These are phyloP conservation scores for Styela plicata DNA, from an alignment of 23 tunicate genomes.

Conservation along the genomic window DNA sequence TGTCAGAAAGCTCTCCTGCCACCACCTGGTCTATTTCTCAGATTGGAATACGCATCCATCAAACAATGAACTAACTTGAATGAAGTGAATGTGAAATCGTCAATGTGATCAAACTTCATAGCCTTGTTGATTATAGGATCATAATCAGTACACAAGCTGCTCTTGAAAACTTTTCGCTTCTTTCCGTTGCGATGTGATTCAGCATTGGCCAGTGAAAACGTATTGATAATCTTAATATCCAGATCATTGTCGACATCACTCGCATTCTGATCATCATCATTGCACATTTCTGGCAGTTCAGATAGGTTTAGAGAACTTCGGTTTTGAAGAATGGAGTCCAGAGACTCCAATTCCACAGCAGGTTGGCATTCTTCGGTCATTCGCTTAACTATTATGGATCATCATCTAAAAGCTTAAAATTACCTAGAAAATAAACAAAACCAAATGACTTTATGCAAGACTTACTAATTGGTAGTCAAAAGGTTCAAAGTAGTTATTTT, in stretches of 20 bases:
- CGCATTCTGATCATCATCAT: neutral
- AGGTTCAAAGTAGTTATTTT: no score
- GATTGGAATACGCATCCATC: no score
- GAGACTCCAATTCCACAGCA: constrained; percentile 1
- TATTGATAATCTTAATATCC: constrained; percentile 4
- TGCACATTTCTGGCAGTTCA: neutral
- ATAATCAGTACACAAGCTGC: neutral
- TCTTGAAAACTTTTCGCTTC: neutral
- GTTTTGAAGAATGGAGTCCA: neutral
- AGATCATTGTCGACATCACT: neutral
- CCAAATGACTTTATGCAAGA: no score
- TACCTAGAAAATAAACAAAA: no score
- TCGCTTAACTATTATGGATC: no score
- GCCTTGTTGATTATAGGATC: neutral
- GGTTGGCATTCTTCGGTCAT: no score
- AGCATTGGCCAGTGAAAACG: neutral
- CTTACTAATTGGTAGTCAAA: no score
- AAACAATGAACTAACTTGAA: constrained; percentile 1
- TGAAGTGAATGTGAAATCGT: neutral
- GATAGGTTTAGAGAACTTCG: neutral
- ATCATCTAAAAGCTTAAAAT: no score
- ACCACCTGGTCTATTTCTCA: no score
- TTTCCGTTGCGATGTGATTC: neutral
- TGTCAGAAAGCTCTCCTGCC: no score
- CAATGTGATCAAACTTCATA: neutral